These are phyloP conservation scores for Chloropsis cyanopogon DNA, from an alignment of 2,113 vertebrate species.

Conservation along the genomic window DNA sequence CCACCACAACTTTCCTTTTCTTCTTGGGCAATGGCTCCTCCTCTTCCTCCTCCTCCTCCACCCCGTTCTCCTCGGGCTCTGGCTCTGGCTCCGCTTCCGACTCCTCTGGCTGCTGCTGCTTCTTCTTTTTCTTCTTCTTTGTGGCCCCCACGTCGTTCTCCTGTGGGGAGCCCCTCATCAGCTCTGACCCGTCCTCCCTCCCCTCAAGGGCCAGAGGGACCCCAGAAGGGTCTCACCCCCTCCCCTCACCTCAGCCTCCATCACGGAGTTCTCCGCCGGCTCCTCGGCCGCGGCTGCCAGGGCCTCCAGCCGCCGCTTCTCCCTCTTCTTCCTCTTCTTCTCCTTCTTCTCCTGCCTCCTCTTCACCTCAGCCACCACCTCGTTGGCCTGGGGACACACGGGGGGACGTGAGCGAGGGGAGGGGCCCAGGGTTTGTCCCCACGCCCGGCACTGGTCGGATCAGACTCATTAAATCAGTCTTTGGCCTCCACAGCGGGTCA, in stretches of 20 bases:
- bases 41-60: constrained; percentile 1
- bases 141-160: constrained; percentile 62
- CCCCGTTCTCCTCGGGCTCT: constrained; percentile 51
- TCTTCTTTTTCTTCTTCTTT: constrained; percentile 69
- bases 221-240: not conserved
- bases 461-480: constrained; percentile 99
- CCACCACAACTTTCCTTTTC: not conserved
- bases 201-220: too few relatives aligned
- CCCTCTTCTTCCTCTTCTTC: constrained; percentile 84
- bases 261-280: not conserved
- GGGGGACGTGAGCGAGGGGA: not conserved
- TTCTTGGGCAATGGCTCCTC: not conserved
- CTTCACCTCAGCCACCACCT: constrained; percentile 81
- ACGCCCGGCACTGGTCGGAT: not conserved
- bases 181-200: not conserved
- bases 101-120: not conserved
- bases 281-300: constrained; percentile 46
- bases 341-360: constrained; percentile 85
- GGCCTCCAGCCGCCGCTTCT: constrained; percentile 78
- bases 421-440: not conserved
- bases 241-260: constrained; percentile 36
- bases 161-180: not conserved
- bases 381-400: constrained; percentile 72
- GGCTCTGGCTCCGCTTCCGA: not conserved
- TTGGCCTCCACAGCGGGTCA: constrained; percentile 78